Base-by-base conservation (phyloP, 2,113 vertebrate species). In the Chionis minor region DNA sequence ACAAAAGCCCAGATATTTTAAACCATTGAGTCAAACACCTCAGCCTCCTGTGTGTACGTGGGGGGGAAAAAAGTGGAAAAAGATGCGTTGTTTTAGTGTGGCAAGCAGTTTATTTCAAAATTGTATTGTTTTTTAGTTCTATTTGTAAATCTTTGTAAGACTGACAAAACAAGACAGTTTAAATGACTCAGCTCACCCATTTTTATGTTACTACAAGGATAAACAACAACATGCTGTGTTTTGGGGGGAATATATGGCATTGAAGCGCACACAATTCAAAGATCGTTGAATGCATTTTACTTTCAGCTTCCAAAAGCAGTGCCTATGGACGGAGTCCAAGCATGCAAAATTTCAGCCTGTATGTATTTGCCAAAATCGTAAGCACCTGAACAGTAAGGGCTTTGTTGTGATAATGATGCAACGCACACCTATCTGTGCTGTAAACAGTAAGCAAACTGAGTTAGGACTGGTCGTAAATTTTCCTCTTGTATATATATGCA, bases 141-240 rank as follows among this genome's bases (percentile, higher is more conserved):
- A 28, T 80, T 87, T 71, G 84, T 93, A 93, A 66, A 88, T 88
- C 79, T 90, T 85, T 4, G 6, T 33, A 86, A 86, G n/a, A 77
- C 56, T 82, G 92, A 90, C 33, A 42, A 88, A 96, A 90, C 28
- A 73, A 94, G 88, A 67, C 63, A 81, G 26, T 86, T 94, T 66
- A 82, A 94, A 81, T 90, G 20, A 93, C 59, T 96, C 90, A 59
- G 85, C 40, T 91, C 66, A 82, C 54, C 44, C 40, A 42, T 89
- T 95, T 82, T 82, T 63, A 33, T 69, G 62, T 66, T 82, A 77
- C 78, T 92, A 65, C 62, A 90, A 59, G 38, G 58, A 77, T 75
- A 94, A 96, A 79, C 69, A 95, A 45, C 24, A 91, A 28, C n/a
- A 62, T 47, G 67, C 42, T 83, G 67, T 74, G 52, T 94, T 96